Evolutionary conservation across 2,888 invertebrate genomes (phyloP), one percentile per base, ranked within the genome.

Genomic region (Acrobasis suavella): DNA sequence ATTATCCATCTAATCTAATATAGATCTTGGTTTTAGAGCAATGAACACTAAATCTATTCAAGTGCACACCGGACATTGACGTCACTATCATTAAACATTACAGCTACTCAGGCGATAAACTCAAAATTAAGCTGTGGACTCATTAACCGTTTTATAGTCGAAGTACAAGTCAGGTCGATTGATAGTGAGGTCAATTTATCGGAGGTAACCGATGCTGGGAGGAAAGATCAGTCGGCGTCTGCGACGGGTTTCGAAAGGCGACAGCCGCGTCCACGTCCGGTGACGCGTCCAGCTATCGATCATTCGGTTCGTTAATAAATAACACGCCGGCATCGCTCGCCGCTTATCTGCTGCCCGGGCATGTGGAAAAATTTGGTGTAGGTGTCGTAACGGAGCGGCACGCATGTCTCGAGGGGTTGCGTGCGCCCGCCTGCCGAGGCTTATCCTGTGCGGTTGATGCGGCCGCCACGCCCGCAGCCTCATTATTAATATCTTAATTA

Each of bases 261-360:
- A 76, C 80, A 77, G 78, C 81, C 84, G 83, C n/a, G 46, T 46
- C 83, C 74, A 81, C 86, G 91, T 89, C 90, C 91, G 91, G 89
- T 86, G 89, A 89, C 90, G 90, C 90, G 90, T 86, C 88, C 89
- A 87, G 85, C 92, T 90, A 92, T 92, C 92, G 91, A 92, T 92
- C 92, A 92, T 91, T 92, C 91, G 90, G 90, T 92, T 92, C 92
- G 92, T 91, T 92, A 91, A 92, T 92, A 91, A 91, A 92, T 91
- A 91, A 91, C 90, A 91, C 89, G 91, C 89, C 82, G 89, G 86
- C 88, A 87, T 91, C 87, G 86, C 77, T 83, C 82, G 85, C 84
- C 80, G 89, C 90, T 91, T 91, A 91, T 91, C 92, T 91, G 85
- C 85, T 90, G 91, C 83, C 85, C 90, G 89, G 87, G 87, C 92